Percentiles rank a stretch among this genome's conserved stretches.
phyloP scores from a whole-genome alignment of 2,888 invertebrate species.

The Drosophila quasianomalipes region DNA sequence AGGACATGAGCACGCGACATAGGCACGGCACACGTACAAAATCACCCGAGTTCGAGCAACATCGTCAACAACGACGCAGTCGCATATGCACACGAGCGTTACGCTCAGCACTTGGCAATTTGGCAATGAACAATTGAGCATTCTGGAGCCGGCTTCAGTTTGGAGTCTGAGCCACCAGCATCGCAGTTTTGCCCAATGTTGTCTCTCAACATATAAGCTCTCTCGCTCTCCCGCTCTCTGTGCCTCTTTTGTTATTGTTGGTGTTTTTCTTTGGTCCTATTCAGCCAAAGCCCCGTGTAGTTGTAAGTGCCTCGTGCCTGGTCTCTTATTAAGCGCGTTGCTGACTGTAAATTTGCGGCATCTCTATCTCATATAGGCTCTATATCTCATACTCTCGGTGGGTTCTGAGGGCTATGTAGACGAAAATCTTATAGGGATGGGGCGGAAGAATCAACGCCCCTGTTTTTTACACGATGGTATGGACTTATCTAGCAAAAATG shows the following conservation, averaged over 20 bases:
- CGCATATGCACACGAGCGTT: conserved; percentile 32
- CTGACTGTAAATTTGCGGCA: conserved; percentile 29
- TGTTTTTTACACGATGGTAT: conserved; percentile 45
- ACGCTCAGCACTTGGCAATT: conserved; percentile 42
- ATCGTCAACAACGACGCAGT: conserved; percentile 38
- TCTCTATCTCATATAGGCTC: conserved; percentile 1
- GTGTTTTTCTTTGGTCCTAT: conserved; percentile 1
- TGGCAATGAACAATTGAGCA: conserved; percentile 45
- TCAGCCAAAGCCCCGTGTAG: conserved; percentile 34
- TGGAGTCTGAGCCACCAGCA: conserved; percentile 26
- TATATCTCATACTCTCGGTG: conserved; percentile 8
- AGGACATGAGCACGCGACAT: conserved; percentile 59
- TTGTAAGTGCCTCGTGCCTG: conserved; percentile 4
- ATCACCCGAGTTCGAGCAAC: conserved; percentile 31
- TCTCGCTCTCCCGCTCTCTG: neutral
- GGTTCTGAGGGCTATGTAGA: conserved; percentile 44
- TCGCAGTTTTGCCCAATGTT: neutral
- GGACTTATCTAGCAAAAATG: conserved; percentile 52
- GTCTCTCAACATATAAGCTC: conserved; percentile 1
- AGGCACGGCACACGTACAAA: conserved; percentile 41
- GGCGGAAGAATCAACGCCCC: conserved; percentile 52
- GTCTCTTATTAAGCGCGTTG: conserved; percentile 48
- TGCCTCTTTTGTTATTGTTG: neutral
- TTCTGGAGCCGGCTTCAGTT: conserved; percentile 34
- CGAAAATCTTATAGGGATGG: conserved; percentile 39